A percentile compares a stretch with the other conserved stretches of the same genome.
phyloP scores from a whole-genome alignment of 1,140 invertebrate species.

The Caerostris extrusa region DNA sequence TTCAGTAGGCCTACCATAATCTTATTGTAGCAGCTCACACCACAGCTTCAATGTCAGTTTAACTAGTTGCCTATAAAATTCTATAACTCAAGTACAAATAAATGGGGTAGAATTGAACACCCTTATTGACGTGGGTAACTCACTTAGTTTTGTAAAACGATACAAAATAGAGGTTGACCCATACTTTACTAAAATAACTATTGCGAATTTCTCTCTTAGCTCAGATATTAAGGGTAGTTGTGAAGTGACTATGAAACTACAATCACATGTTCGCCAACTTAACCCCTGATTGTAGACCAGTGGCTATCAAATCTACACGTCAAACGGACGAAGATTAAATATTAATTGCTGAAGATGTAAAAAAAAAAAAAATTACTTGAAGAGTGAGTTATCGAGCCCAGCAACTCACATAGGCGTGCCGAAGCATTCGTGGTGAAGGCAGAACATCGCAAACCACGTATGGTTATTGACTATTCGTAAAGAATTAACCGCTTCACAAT shows the following conservation, averaged over 20 bases:
- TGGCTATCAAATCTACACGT: constrained; percentile 45
- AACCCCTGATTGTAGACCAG: constrained; percentile 8
- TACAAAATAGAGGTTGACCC: not conserved
- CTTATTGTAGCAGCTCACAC: not conserved
- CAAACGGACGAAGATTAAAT: not conserved
- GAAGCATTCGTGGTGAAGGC: constrained; percentile 62
- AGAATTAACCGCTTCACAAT: constrained; percentile 71
- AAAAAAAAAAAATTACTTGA: constrained; percentile 10
- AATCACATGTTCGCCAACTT: not conserved
- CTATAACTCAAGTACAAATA: not conserved
- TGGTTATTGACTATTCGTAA: constrained; percentile 74
- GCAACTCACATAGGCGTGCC: constrained; percentile 68
- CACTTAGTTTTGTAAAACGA: not conserved
- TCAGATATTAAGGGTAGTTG: not conserved
- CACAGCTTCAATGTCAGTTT: not conserved
- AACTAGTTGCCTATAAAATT: not conserved
- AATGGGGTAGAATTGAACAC: constrained; percentile 3
- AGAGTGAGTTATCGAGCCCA: constrained; percentile 67
- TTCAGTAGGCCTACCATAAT: not conserved
- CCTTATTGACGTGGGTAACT: not conserved
- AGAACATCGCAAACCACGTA: constrained; percentile 41
- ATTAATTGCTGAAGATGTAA: not conserved
- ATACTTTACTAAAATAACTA: not conserved
- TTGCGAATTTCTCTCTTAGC: not conserved
- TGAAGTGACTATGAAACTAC: not conserved